phyloP scores from a whole-genome alignment of 1,140 invertebrate species.

The Bicyclus anynana region DNA sequence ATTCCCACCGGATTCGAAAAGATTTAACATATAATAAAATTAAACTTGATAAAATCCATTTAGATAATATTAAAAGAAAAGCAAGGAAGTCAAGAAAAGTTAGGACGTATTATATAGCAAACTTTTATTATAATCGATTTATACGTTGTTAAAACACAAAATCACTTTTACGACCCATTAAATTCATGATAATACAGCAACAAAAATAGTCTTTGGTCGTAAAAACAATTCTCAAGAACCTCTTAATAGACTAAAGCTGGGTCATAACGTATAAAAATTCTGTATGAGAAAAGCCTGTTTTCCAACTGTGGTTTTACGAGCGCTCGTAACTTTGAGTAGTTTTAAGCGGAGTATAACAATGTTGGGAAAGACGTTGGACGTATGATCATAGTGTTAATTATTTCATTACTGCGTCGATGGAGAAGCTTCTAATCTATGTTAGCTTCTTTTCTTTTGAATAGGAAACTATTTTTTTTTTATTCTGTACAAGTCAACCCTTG shows the following conservation, averaged over 20 bases:
- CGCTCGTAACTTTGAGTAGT: conserved; percentile 26
- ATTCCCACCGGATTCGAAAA: too few relatives aligned
- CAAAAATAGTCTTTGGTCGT: conserved; percentile 36
- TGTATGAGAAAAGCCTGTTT: conserved; percentile 40
- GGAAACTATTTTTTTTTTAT: too few relatives aligned
- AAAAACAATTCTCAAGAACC: conserved; percentile 37
- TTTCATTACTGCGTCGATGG: conserved; percentile 14
- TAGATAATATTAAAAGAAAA: background rate
- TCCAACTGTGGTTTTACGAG: conserved; percentile 31
- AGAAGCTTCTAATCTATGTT: background rate
- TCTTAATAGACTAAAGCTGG: conserved; percentile 33
- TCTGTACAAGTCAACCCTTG: too few relatives aligned
- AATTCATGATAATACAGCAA: conserved; percentile 34
- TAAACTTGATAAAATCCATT: too few relatives aligned
- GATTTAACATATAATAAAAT: too few relatives aligned
- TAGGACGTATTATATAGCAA: background rate
- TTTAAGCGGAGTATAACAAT: conserved; percentile 12
- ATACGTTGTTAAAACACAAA: conserved; percentile 6
- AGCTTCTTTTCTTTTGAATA: too few relatives aligned
- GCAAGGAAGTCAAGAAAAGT: background rate
- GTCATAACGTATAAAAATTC: conserved; percentile 46
- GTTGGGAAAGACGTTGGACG: conserved; percentile 10
- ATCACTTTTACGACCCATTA: conserved; percentile 16
- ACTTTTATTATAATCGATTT: background rate
- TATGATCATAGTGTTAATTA: conserved; percentile 12